phyloP scores from a whole-genome alignment of 92 coral and sea anemone species.

The Phymanthus crucifer region DNA sequence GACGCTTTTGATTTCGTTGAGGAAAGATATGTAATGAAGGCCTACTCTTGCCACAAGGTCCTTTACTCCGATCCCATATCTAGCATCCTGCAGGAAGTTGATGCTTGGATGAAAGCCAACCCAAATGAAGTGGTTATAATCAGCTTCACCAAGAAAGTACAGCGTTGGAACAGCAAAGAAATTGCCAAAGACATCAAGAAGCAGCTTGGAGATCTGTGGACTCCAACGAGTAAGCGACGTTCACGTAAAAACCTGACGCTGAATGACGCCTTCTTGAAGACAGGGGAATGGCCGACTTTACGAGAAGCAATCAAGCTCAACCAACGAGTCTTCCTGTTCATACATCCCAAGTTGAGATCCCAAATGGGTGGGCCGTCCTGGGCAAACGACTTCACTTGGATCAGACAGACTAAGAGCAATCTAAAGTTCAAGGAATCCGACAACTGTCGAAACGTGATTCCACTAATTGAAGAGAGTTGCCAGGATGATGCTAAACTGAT shows the following conservation, averaged over 20 bases:
- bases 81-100: slow-evolving; percentile 30
- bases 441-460: slow-evolving; percentile 17
- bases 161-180: slow-evolving; percentile 2
- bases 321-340: slow-evolving; percentile 51
- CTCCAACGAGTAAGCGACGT: slow-evolving; percentile 7
- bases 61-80: slow-evolving; percentile 33
- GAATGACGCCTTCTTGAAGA: slow-evolving; percentile 21
- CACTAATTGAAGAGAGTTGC: neutral
- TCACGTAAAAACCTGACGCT: slow-evolving; percentile 15
- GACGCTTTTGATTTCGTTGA: slow-evolving; percentile 9
- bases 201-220: slow-evolving; percentile 36
- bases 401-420: neutral
- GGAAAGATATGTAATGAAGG: neutral
- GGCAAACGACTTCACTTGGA: slow-evolving; percentile 16
- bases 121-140: slow-evolving; percentile 38
- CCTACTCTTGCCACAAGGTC: slow-evolving; percentile 20
- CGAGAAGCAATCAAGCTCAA: slow-evolving; percentile 40
- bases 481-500: neutral
- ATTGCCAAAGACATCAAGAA: slow-evolving; percentile 27
- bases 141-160: slow-evolving; percentile 30
- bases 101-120: slow-evolving; percentile 50
- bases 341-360: slow-evolving; percentile 33
- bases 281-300: slow-evolving; percentile 48
- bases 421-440: slow-evolving; percentile 21
- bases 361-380: slow-evolving; percentile 20